These are phyloP conservation scores for Ptychodera flava DNA, from an alignment of 35 echinoderm and acorn worm genomes.

Conservation along the genomic window DNA sequence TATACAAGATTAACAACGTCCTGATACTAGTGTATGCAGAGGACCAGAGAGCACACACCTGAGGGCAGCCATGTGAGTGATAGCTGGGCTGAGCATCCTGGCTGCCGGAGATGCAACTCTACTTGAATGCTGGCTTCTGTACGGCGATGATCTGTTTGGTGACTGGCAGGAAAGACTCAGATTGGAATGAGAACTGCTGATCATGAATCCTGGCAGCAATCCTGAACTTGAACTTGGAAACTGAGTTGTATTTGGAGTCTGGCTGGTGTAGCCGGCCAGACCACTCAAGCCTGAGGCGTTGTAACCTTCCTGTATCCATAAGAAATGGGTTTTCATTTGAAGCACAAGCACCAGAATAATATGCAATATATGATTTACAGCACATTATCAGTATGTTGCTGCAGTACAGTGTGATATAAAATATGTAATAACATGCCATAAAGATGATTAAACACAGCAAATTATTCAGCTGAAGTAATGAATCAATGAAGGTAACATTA, in stretches of 20 bases:
- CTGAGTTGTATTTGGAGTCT: neutral
- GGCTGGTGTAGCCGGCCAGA: neutral
- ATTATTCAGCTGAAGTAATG: too few species aligned
- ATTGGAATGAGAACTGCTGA: constrained; percentile 63
- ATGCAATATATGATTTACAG: too few species aligned
- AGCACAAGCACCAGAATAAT: neutral
- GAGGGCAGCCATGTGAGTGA: constrained; percentile 39
- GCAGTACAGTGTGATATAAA: too few species aligned
- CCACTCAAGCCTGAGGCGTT: neutral
- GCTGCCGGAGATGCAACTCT: constrained; percentile 61
- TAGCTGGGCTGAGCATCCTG: constrained; percentile 66
- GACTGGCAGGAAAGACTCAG: constrained; percentile 66
- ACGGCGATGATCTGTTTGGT: constrained; percentile 49
- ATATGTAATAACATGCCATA: too few species aligned
- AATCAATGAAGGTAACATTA: too few species aligned
- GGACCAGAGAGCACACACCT: constrained; percentile 38
- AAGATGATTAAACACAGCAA: too few species aligned
- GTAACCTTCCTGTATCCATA: constrained; percentile 11
- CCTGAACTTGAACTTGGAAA: neutral
- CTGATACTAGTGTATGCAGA: too few species aligned
- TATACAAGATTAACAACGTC: too few species aligned
- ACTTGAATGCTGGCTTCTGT: constrained; percentile 35
- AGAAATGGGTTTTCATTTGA: neutral
- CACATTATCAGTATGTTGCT: too few species aligned
- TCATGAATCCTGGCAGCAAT: neutral